phyloP scores from a whole-genome alignment of 2,797 vertebrate species.

The Macrochelys suwanniensis region DNA sequence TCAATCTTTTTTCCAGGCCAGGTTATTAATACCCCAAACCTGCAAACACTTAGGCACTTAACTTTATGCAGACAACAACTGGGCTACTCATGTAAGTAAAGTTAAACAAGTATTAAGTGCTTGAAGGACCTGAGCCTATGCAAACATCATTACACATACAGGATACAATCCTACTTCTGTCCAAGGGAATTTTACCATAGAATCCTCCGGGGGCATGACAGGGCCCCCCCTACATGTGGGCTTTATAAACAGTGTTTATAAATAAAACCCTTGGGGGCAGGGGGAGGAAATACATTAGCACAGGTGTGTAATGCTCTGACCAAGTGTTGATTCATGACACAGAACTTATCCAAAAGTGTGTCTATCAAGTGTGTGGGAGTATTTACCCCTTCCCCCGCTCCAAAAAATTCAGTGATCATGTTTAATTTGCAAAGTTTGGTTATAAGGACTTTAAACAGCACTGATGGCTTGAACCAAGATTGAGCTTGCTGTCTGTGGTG shows the following conservation, averaged over 20 bases:
- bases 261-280: not conserved
- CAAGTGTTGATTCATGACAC: not conserved
- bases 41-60: not conserved
- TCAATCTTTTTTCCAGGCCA: not conserved
- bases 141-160: not conserved
- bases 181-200: not conserved
- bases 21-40: not conserved
- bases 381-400: no score
- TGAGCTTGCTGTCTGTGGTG: no score
- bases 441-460: not conserved
- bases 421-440: not conserved
- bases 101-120: not conserved
- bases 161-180: no score
- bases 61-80: not conserved
- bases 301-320: not conserved
- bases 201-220: not conserved
- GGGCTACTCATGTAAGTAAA: not conserved
- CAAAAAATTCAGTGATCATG: not conserved
- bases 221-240: not conserved
- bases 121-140: not conserved
- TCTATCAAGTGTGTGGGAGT: not conserved
- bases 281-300: not conserved
- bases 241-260: not conserved
- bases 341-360: no score
- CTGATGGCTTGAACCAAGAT: not conserved